Evolutionary conservation across 2,113 vertebrate genomes (phyloP).

Genomic region (Vulpes vulpes): DNA sequence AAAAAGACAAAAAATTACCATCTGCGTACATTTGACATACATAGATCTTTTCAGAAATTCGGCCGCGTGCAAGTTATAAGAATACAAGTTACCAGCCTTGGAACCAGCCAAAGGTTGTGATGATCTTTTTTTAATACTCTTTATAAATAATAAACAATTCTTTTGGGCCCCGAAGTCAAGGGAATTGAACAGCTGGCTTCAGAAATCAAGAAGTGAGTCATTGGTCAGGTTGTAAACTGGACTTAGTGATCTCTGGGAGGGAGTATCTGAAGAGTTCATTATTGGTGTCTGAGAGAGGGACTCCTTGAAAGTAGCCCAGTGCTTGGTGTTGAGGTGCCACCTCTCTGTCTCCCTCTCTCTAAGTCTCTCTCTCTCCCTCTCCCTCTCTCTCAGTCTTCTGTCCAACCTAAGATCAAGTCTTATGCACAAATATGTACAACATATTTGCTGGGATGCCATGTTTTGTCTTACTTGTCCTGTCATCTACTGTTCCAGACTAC

Average conservation of each 20-base stretch:
- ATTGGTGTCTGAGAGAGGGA: not conserved
- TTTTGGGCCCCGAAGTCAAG: not conserved
- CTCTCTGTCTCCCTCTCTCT: not conserved
- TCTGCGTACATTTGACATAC: not conserved
- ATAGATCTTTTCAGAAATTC: not conserved
- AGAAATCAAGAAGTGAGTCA: not conserved
- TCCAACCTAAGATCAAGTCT: not conserved
- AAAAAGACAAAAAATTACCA: not conserved
- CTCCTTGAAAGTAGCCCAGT: not conserved
- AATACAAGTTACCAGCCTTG: not conserved
- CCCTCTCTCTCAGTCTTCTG: not conserved
- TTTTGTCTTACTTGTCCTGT: not conserved
- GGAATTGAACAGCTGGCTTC: constrained; percentile 35
- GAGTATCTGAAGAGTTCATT: not conserved
- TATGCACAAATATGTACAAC: not conserved
- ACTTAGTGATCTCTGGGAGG: not conserved
- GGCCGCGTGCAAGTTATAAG: not conserved
- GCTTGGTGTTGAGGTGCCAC: not conserved
- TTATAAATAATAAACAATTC: not conserved
- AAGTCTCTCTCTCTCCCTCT: not conserved
- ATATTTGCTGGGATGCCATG: not conserved
- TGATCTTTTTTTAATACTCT: not conserved
- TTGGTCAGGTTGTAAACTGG: not conserved
- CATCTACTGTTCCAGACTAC: not conserved
- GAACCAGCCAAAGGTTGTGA: not conserved